Evolutionary conservation across 2,888 invertebrate species (phyloP).

Genomic region (Tenthredo notha): DNA sequence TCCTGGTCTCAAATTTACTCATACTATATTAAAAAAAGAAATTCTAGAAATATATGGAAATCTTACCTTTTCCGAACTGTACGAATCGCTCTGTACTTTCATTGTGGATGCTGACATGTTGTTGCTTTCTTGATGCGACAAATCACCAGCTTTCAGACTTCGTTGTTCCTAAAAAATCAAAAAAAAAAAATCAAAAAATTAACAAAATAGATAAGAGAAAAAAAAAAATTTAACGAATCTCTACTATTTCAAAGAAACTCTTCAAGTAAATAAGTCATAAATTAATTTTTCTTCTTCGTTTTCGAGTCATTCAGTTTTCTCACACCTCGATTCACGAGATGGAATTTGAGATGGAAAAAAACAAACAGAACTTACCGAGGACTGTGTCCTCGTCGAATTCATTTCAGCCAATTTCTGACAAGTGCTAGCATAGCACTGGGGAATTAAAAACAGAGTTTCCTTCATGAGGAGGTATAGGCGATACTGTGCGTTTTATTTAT

Average conservation of each 20-base stretch:
- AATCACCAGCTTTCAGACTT: constrained; percentile 90
- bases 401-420: constrained; percentile 8
- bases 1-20: constrained; percentile 13
- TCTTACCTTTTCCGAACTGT: constrained; percentile 88
- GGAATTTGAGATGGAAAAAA: neutral
- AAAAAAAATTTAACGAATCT: neutral
- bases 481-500: neutral
- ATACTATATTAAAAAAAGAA: neutral
- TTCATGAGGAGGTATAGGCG: constrained; percentile 2
- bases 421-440: constrained; percentile 17
- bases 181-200: neutral
- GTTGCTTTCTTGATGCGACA: constrained; percentile 92
- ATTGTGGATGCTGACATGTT: constrained; percentile 91
- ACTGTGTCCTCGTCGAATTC: neutral
- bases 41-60: constrained; percentile 13
- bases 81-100: constrained; percentile 91
- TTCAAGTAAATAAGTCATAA: neutral
- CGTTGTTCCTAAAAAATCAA: constrained; percentile 88
- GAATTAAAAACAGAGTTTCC: constrained; percentile 38
- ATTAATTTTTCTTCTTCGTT: neutral
- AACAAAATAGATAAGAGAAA: constrained; percentile 20
- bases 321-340: neutral
- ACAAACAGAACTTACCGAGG: neutral
- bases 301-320: neutral
- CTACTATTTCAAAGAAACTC: neutral